Base-by-base conservation (phyloP, 1,140 invertebrate genomes). In the Rhysida immarginata region DNA sequence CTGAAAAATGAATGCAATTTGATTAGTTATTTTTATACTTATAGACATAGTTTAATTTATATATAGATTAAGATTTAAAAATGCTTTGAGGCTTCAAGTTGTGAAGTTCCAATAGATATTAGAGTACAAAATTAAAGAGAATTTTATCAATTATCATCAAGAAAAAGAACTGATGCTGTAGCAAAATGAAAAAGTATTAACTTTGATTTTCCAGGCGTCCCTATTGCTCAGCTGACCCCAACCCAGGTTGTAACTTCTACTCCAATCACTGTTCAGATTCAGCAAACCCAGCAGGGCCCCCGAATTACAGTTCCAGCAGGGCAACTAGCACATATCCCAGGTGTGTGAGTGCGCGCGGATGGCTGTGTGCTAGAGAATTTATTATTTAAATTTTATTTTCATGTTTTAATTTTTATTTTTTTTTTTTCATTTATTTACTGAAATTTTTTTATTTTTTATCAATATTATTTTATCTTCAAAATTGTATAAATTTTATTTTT, bases 261-360 rank as follows among this genome's bases (percentile, higher is more conserved):
- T 23, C 66, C 69, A 35, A 69, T 71, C 26, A 69, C 68, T 26
- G 64, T 72, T 42, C 69, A 72, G 59, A 66, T 73, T 44, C 71
- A 71, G 46, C 68, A 71, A 23, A 71, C 69, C 11, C 65, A 67
- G 24, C 66, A 70, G 45, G 67, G 66, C 14, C 68, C 70, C 5
- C 62, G 69, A 27, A 51, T 51, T 16, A 65, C 75, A 56, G 71
- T 77, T 46, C 75, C 75, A 42, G 64, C 73, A 44, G 68, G 69
- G 16, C 66, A 68, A 52, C 57, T 69, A 2, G 64, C 68, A 24
- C 65, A 67, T 42, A 53, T 68, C 14, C 65, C 67, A 58, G 65
- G 66, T 68, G 56, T 50, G 55, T 53, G 1, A 29, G 41, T 25
- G n/a, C 50, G 23, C 2, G 26, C 52, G 44, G 45, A 16, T 51